A percentile compares a stretch with the other conserved stretches of the same genome.
Evolutionary conservation across 2,797 vertebrate species (phyloP).

Genomic region (Rhabdomys pumilio): DNA sequence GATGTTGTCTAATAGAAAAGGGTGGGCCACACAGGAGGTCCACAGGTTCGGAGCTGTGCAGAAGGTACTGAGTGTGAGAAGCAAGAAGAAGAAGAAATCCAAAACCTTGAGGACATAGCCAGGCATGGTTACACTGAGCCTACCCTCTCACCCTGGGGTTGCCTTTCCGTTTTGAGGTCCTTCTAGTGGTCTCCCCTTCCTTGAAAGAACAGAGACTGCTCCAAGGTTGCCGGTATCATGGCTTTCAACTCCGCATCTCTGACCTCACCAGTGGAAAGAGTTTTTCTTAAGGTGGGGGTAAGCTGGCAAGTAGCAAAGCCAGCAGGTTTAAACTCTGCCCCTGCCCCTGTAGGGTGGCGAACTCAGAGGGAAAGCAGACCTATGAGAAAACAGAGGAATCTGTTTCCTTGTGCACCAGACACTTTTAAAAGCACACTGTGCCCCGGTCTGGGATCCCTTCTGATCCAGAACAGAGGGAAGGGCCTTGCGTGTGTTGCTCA

Average conservation of each 20-base stretch:
- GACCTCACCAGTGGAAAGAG: background rate
- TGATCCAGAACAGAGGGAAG: background rate
- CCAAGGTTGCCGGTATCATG: background rate
- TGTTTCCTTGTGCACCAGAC: background rate
- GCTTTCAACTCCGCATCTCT: background rate
- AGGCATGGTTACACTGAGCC: background rate
- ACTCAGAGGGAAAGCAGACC: background rate
- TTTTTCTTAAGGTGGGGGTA: background rate
- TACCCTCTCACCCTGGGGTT: background rate
- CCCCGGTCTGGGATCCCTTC: background rate
- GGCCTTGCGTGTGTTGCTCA: background rate
- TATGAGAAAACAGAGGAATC: background rate
- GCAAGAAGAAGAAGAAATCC: background rate
- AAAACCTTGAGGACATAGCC: background rate
- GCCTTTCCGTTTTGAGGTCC: background rate
- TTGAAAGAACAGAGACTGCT: background rate
- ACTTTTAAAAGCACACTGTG: background rate
- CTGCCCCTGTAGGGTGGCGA: background rate
- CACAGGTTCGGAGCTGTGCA: background rate
- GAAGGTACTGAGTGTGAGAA: background rate
- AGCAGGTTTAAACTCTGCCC: background rate
- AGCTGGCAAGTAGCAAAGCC: background rate
- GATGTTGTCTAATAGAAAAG: background rate
- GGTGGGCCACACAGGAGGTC: background rate
- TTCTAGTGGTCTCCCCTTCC: background rate